Conservation (phyloP, 2,888 invertebrate genomes). For the Conistra vaccinii region DNA sequence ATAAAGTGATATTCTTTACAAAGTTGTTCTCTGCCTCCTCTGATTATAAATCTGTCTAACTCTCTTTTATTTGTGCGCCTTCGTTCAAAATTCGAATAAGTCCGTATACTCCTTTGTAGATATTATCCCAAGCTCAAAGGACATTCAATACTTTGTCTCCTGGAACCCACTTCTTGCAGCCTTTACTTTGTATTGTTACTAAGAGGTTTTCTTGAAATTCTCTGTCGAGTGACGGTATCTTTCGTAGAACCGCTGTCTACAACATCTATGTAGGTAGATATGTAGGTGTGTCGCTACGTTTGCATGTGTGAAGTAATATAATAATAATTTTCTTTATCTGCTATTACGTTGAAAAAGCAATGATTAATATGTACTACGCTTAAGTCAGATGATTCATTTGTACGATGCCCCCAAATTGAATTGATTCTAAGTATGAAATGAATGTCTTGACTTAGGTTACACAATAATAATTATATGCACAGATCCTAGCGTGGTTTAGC, state of each 20-base stretch:
- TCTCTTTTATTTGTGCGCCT: background rate
- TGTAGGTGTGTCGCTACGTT: constrained; percentile 24
- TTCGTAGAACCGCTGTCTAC: constrained; percentile 65
- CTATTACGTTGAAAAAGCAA: constrained; percentile 62
- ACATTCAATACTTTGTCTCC: constrained; percentile 46
- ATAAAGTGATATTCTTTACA: constrained; percentile 3
- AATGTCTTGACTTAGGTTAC: constrained; percentile 20
- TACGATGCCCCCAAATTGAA: constrained; percentile 41
- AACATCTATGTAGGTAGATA: constrained; percentile 43
- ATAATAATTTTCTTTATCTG: constrained; percentile 63
- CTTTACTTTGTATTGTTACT: constrained; percentile 70
- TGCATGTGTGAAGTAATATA: constrained; percentile 49
- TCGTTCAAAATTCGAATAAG: constrained; percentile 1
- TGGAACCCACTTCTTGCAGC: constrained; percentile 29
- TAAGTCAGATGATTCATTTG: constrained; percentile 66
- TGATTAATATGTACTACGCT: constrained; percentile 65
- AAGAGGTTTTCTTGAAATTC: constrained; percentile 66
- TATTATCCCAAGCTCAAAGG: constrained; percentile 33
- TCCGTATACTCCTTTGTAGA: constrained; percentile 20
- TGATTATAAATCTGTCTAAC: no score
- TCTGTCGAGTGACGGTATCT: constrained; percentile 55
- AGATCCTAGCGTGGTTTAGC: no score
- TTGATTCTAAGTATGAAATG: constrained; percentile 30
- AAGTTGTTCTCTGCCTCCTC: background rate
- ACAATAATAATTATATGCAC: constrained; percentile 24